Evolutionary conservation across 1,140 invertebrate genomes (phyloP).

Genomic region (Phocides pigmalion): DNA sequence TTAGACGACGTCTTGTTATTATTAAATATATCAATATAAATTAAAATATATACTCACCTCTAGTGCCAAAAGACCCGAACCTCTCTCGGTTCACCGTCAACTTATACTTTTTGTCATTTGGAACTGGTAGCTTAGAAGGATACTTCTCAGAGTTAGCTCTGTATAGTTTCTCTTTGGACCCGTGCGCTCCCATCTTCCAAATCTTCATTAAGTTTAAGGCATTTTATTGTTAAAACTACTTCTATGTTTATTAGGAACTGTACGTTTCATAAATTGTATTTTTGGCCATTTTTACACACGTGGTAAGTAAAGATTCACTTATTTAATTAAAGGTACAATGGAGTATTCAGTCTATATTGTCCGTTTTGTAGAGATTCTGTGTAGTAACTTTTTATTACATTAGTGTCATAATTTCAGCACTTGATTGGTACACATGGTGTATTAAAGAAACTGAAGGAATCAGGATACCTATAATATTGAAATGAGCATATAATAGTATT

Average conservation of each 20-base stretch:
- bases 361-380: neutral
- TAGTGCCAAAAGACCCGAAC: constrained; percentile 85
- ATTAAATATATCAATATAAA: too few relatives aligned
- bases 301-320: constrained; percentile 2
- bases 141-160: constrained; percentile 85
- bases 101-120: constrained; percentile 82
- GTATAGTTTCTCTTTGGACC: constrained; percentile 88
- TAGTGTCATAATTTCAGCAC: constrained; percentile 43
- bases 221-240: constrained; percentile 46
- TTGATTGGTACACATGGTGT: too few relatives aligned
- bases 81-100: constrained; percentile 81
- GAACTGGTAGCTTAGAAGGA: constrained; percentile 78
- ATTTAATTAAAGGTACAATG: constrained; percentile 16
- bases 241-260: constrained; percentile 35
- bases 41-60: constrained; percentile 80
- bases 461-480: too few relatives aligned
- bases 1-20: too few relatives aligned
- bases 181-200: constrained; percentile 87
- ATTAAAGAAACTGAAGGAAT: too few relatives aligned
- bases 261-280: constrained; percentile 30
- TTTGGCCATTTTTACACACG: constrained; percentile 37
- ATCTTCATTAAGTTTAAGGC: constrained; percentile 65
- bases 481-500: too few relatives aligned
- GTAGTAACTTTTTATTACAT: neutral
- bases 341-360: constrained; percentile 16